Conservation (phyloP, 2,888 invertebrate species). For the Eupeodes luniger region DNA sequence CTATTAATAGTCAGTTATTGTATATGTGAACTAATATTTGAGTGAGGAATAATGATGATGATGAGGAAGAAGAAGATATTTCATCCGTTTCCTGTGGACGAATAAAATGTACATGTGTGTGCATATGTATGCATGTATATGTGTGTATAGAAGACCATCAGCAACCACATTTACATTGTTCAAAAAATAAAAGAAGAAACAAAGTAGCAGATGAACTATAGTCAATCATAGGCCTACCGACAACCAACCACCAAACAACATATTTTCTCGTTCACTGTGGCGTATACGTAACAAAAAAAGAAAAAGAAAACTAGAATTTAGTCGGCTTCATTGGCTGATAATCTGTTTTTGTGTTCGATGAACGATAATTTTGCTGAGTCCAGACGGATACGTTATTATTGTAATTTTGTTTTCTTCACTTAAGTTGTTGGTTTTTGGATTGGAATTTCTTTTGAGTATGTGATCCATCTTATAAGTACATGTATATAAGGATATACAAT, state of each 20-base stretch:
- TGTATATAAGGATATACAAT: too few species aligned
- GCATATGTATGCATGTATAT: background rate
- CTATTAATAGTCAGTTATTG: conserved; percentile 73
- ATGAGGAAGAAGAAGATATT: background rate
- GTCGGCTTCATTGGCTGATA: conserved; percentile 59
- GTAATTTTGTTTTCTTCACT: conserved; percentile 58
- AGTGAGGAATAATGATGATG: conserved; percentile 59
- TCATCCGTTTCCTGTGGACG: conserved; percentile 30
- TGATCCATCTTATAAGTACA: conserved; percentile 3
- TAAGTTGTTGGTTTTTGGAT: conserved; percentile 22
- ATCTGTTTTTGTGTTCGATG: conserved; percentile 58
- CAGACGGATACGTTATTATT: conserved; percentile 57
- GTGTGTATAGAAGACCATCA: background rate
- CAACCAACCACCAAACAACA: too few species aligned
- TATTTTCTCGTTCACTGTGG: conserved; percentile 30
- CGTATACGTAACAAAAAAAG: conserved; percentile 62
- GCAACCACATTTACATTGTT: conserved; percentile 10
- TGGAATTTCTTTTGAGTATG: conserved; percentile 22
- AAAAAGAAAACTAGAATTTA: conserved; percentile 17
- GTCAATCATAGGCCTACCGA: background rate
- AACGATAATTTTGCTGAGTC: conserved; percentile 47
- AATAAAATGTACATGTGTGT: background rate
- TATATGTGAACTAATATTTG: conserved; percentile 63
- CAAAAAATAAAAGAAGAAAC: conserved; percentile 10
- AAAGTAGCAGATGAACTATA: conserved; percentile 8